These are phyloP conservation scores for Mus spretus DNA, from an alignment of 2,797 vertebrate genomes.

Conservation along the genomic window DNA sequence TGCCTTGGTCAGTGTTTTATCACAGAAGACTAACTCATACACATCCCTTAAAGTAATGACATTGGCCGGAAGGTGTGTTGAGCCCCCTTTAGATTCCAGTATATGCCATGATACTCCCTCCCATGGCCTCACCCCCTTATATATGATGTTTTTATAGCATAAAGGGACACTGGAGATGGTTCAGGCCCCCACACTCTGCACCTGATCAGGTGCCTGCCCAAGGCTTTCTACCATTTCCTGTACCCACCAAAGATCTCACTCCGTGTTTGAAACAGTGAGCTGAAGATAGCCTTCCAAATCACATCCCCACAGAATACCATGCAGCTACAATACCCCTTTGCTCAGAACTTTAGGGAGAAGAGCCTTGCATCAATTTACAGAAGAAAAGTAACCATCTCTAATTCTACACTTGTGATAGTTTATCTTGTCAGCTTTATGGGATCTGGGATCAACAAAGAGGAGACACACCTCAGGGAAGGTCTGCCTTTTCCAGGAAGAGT, in stretches of 20 bases:
- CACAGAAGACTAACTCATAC: background rate
- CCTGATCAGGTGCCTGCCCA: constrained; percentile 87
- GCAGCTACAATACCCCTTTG: background rate
- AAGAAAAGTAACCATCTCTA: background rate
- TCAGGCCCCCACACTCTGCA: constrained; percentile 88
- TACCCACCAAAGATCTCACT: constrained; percentile 57
- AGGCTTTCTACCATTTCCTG: background rate
- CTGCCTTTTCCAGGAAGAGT: background rate
- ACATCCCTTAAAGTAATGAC: background rate
- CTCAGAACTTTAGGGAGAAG: background rate
- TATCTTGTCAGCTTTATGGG: background rate
- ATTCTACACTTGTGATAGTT: background rate
- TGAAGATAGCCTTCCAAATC: background rate
- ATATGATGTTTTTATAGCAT: constrained; percentile 87
- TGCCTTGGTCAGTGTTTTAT: background rate
- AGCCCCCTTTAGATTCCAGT: constrained; percentile 88
- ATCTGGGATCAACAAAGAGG: background rate
- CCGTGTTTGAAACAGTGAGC: constrained; percentile 8
- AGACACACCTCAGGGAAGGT: background rate
- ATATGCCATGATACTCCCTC: constrained; percentile 86
- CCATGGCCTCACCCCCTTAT: constrained; percentile 87
- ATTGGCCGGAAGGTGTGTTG: background rate
- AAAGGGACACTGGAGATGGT: constrained; percentile 90
- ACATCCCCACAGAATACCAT: background rate
- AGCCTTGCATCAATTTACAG: background rate